Evolutionary conservation across 2,797 vertebrate species (phyloP), one percentile per base, ranked within the genome.

Genomic region (Rhodeus uyekii): DNA sequence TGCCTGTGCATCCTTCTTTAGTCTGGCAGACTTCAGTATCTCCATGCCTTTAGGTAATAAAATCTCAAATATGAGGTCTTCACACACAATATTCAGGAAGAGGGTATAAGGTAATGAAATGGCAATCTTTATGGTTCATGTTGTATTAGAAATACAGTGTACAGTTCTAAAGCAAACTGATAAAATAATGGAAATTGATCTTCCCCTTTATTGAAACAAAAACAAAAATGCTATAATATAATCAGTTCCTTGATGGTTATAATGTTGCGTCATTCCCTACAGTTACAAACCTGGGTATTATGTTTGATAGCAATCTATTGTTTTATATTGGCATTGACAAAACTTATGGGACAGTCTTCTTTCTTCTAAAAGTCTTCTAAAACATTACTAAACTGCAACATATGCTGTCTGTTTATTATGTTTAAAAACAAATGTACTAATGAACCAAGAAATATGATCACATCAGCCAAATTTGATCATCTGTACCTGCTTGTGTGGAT

Each of bases 1-100:
- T n/a, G n/a, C n/a, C n/a, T n/a, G n/a, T n/a, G n/a, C n/a, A n/a
- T n/a, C n/a, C n/a, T n/a, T n/a, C n/a, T n/a, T n/a, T n/a, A n/a
- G n/a, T n/a, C n/a, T n/a, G n/a, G n/a, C n/a, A n/a, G n/a, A n/a
- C n/a, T 74, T 55, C 24, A 75, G 16, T 24, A 42, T 67, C 44
- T 18, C n/a, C n/a, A n/a, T 29, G 44, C 58, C 34, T 64, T 65
- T 53, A 38, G 18, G 46, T 32, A 53, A 73, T 63, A 63, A 32
- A 61, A 65, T 53, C n/a, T 64, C 12, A 65, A 38, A 42, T 46
- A 46, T 65, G 60, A 32, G 60, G 34, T 81, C 44, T 75, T 42
- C 44, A 36, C 46, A 8, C 1, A 58, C n/a, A 38, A 79, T 5
- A 50, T 72, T 29, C 50, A 29, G 29, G 44, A 79, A 34, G 34